Base-by-base conservation (phyloP, 2,888 invertebrate genomes). In the Pammene fasciana region DNA sequence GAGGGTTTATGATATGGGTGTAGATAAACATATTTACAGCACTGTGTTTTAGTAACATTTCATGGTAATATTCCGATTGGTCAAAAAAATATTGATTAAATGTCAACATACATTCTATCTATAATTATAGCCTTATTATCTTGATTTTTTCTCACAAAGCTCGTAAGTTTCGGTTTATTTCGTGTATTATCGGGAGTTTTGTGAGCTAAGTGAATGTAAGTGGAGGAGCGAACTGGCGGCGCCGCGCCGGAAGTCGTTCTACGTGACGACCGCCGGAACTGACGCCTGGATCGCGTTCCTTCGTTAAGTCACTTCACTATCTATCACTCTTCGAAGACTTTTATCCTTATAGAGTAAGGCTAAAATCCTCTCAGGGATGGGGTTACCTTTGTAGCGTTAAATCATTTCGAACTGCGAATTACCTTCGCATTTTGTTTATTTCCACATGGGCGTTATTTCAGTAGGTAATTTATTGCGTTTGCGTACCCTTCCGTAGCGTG, bases 191-290 rank as follows among this genome's bases (percentile, higher is more conserved):
- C 81, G 77, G 81, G 77, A 78, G 76, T 85, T 82, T 85, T 81
- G 78, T 81, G 82, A 82, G 84, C 84, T 90, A 90, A 91, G 91
- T 92, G 92, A 91, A 90, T 90, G 91, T 91, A 89, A 90, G 89
- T 88, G 86, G 83, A 85, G 84, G 79, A 80, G 82, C 81, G 82
- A 79, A 79, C 86, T 87, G 90, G 90, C 62, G 62, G 62, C 92
- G 92, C 91, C 90, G 79, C 76, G 76, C 85, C 90, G 92, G 92
- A 92, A 90, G 90, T 89, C 86, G 86, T 90, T 89, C 89, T 87
- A 85, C 89, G 88, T 89, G 90, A 90, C 89, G 90, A 87, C 86
- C 89, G 88, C 87, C 91, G 92, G 92, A 92, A 86, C 85, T 85
- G 86, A 87, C 86, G 85, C 86, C 82, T 60, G 86, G 90, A 90